Conservation (phyloP, 1,140 invertebrate genomes). For the Bombus turneri region DNA sequence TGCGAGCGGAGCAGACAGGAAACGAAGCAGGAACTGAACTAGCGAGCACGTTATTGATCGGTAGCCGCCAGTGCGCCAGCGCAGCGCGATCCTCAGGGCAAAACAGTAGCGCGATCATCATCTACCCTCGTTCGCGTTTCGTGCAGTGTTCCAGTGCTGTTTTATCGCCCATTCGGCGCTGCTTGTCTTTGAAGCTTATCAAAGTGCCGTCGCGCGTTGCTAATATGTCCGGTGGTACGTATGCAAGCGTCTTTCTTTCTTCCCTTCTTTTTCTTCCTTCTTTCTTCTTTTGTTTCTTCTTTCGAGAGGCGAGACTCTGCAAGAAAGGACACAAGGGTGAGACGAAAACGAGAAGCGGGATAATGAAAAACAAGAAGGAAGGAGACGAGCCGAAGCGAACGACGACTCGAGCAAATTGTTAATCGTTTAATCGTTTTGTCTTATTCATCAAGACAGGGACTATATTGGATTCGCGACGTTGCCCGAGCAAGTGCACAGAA, state of each 20-base stretch:
- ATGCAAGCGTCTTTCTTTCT: not conserved
- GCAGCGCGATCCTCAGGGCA: slow-evolving; percentile 35
- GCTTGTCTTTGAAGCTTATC: not conserved
- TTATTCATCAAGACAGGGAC: slow-evolving; percentile 87
- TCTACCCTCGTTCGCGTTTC: slow-evolving; percentile 25
- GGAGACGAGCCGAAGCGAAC: no score
- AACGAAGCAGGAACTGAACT: not conserved
- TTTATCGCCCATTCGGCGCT: not conserved
- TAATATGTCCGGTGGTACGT: slow-evolving; percentile 65
- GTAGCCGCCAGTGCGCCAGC: slow-evolving; percentile 48
- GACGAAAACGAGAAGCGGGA: no score
- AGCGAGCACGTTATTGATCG: slow-evolving; percentile 55
- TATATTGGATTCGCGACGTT: slow-evolving; percentile 99
- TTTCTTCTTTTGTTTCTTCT: not conserved
- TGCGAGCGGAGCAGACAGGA: not conserved
- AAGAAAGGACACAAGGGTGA: not conserved
- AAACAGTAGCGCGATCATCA: slow-evolving; percentile 14
- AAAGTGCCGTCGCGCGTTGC: slow-evolving; percentile 42
- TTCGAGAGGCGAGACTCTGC: not conserved
- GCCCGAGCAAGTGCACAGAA: slow-evolving; percentile 98
- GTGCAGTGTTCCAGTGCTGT: slow-evolving; percentile 40
- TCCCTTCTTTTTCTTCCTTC: not conserved
- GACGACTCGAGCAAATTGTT: no score
- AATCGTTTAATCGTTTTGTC: slow-evolving; percentile 34
- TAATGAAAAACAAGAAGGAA: not conserved